phyloP scores from a whole-genome alignment of 2,113 vertebrate genomes.

The Blennius ocellaris region DNA sequence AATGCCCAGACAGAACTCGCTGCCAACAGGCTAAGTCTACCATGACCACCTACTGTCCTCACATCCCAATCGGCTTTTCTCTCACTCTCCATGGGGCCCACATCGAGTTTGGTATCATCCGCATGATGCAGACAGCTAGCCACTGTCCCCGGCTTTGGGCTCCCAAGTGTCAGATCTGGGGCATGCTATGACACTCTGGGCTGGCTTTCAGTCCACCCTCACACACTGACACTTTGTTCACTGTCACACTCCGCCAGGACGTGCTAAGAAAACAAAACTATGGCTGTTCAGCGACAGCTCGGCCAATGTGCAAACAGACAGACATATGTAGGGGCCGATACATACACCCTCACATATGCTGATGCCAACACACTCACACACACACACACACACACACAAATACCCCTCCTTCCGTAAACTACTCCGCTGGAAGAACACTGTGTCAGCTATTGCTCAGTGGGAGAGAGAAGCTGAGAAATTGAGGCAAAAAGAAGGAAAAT shows the following conservation, averaged over 20 bases:
- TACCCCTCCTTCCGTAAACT: constrained; percentile 39
- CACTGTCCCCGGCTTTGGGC: constrained; percentile 46
- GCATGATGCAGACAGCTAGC: constrained; percentile 29
- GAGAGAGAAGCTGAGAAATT: constrained; percentile 37
- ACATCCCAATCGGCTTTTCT: constrained; percentile 17
- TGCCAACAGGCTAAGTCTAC: constrained; percentile 17
- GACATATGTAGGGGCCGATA: constrained; percentile 42
- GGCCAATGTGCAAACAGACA: constrained; percentile 40
- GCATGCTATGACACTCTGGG: constrained; percentile 60
- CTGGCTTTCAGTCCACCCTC: constrained; percentile 66
- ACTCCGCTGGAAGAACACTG: constrained; percentile 51
- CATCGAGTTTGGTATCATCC: constrained; percentile 26
- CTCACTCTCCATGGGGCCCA: constrained; percentile 19
- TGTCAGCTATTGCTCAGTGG: constrained; percentile 54
- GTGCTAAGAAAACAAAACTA: constrained; percentile 81
- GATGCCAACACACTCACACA: constrained; percentile 1
- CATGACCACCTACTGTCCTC: constrained; percentile 19
- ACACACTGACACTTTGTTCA: constrained; percentile 84
- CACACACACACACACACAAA: neutral
- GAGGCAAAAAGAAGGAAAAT: constrained; percentile 38
- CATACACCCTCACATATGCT: constrained; percentile 23
- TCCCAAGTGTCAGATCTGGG: constrained; percentile 66
- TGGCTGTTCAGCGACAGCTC: constrained; percentile 55
- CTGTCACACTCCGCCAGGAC: constrained; percentile 74
- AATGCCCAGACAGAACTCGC: constrained; percentile 28